These are phyloP conservation scores for Sebastes steindachneri DNA, from an alignment of 2,797 vertebrate species.

Conservation along the genomic window DNA sequence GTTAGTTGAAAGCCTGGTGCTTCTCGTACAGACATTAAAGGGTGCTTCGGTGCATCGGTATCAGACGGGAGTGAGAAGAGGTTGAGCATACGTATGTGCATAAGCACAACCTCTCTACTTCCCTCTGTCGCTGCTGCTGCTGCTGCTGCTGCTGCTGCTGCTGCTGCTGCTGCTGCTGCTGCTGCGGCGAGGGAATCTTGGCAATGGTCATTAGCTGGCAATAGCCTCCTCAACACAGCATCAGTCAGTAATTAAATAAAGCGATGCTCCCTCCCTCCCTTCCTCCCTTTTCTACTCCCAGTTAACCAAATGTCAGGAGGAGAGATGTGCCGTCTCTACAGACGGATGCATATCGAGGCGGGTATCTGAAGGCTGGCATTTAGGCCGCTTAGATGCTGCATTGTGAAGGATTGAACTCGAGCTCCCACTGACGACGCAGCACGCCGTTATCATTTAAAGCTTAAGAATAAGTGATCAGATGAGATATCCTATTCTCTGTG, in stretches of 20 bases:
- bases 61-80: no score
- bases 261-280: slow-evolving; percentile 12
- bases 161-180: slow-evolving; percentile 15
- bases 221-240: slow-evolving; percentile 47
- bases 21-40: no score
- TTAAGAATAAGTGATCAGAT: not conserved
- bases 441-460: not conserved
- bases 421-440: not conserved
- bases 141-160: slow-evolving; percentile 15
- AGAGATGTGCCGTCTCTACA: not conserved
- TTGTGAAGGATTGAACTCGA: not conserved
- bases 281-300: slow-evolving; percentile 2
- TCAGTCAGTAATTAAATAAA: slow-evolving; percentile 54
- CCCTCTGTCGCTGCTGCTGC: slow-evolving; percentile 1
- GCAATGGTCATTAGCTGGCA: slow-evolving; percentile 42
- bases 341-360: not conserved
- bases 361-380: slow-evolving; percentile 24
- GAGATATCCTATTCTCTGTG: not conserved
- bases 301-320: slow-evolving; percentile 40
- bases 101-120: not conserved
- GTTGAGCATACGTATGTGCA: not conserved
- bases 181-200: slow-evolving; percentile 15
- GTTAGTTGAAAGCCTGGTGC: no score
- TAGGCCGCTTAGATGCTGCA: not conserved
- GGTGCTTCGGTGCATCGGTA: no score